phyloP scores from a whole-genome alignment of 2,113 vertebrate genomes.

The Scytalopus superciliaris region DNA sequence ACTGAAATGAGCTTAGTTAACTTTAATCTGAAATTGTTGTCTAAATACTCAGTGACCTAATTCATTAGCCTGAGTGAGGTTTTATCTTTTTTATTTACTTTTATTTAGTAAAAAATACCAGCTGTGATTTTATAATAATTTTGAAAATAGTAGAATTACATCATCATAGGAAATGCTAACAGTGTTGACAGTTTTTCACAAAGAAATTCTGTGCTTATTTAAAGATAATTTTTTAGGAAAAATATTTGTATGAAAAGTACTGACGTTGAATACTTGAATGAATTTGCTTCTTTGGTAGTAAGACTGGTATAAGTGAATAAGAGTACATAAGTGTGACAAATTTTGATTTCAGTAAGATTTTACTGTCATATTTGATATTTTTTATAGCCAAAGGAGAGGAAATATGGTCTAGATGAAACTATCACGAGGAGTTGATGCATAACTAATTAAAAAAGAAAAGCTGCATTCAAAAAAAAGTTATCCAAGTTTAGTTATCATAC shows the following conservation, averaged over 20 bases:
- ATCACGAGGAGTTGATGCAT: slow-evolving; percentile 2
- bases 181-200: neutral
- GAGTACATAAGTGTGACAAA: neutral
- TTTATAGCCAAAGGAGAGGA: neutral
- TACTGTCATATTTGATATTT: neutral
- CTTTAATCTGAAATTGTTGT: neutral
- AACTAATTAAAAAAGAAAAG: slow-evolving; percentile 46
- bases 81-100: too few species aligned
- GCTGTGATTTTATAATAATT: neutral
- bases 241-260: neutral
- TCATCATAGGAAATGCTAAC: neutral
- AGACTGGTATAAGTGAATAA: neutral
- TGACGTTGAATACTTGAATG: neutral
- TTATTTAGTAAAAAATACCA: too few species aligned
- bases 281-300: neutral
- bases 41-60: neutral
- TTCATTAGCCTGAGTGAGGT: neutral
- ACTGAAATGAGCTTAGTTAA: neutral
- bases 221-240: neutral
- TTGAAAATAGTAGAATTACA: neutral
- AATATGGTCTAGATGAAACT: neutral
- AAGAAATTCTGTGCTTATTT: neutral
- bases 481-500: slow-evolving; percentile 31
- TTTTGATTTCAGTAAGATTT: neutral
- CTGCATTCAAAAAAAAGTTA: slow-evolving; percentile 15